Evolutionary conservation across 2,113 vertebrate genomes (phyloP).

Genomic region (Oryzias javanicus): DNA sequence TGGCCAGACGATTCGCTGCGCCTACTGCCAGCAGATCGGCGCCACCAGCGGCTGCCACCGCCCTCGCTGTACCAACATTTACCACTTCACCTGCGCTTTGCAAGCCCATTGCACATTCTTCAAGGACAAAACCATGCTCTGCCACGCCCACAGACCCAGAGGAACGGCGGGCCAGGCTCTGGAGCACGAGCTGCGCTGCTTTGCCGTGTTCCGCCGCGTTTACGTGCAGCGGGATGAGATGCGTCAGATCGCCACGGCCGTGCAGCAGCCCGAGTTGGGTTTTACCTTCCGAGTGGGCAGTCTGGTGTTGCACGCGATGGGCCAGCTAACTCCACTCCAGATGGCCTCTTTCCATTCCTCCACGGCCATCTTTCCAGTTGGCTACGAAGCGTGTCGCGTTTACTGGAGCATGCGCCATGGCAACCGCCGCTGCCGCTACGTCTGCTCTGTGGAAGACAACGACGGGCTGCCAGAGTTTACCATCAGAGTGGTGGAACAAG

Average conservation of each 20-base stretch:
- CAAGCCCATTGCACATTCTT: constrained; percentile 98
- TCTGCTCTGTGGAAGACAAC: constrained; percentile 90
- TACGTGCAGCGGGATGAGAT: constrained; percentile 94
- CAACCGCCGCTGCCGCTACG: constrained; percentile 90
- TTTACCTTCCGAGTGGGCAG: constrained; percentile 96
- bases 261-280: constrained; percentile 89
- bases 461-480: constrained; percentile 84
- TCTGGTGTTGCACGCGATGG: constrained; percentile 89
- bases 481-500: constrained; percentile 90
- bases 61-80: constrained; percentile 94
- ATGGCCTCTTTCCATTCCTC: constrained; percentile 90
- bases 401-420: constrained; percentile 97
- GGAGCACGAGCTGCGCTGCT: constrained; percentile 92
- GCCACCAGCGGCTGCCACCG: constrained; percentile 96
- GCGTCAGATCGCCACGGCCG: constrained; percentile 89
- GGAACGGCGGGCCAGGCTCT: constrained; percentile 76
- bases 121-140: constrained; percentile 98
- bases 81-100: constrained; percentile 96
- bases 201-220: constrained; percentile 93
- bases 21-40: constrained; percentile 91
- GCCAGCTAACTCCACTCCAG: constrained; percentile 90
- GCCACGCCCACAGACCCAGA: constrained; percentile 92
- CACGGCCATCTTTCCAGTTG: constrained; percentile 88
- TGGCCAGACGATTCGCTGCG: constrained; percentile 89
- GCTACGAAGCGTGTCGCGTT: constrained; percentile 91